These are phyloP conservation scores for Andricus curvator DNA, from an alignment of 2,888 invertebrate genomes.

Conservation along the genomic window DNA sequence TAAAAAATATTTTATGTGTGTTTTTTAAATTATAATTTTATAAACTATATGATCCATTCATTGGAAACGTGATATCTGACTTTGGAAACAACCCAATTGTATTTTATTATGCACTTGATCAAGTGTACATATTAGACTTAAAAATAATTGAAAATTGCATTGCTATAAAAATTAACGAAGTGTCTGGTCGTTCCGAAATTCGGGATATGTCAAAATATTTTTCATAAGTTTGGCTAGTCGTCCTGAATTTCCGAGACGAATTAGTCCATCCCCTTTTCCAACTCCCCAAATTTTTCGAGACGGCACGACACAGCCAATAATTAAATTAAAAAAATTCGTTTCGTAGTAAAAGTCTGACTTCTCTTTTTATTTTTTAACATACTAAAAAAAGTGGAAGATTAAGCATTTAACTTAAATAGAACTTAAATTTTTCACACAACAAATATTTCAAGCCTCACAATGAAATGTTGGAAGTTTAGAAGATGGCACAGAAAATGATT, in stretches of 20 bases:
- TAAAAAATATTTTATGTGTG: too few relatives aligned
- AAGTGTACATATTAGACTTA: too few relatives aligned
- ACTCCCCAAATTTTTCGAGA: too few relatives aligned
- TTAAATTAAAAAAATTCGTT: neutral
- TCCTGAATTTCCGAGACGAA: too few relatives aligned
- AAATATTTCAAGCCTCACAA: slow-evolving; percentile 6
- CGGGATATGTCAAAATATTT: too few relatives aligned
- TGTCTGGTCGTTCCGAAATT: too few relatives aligned
- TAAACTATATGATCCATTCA: too few relatives aligned
- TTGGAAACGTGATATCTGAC: too few relatives aligned
- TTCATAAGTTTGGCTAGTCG: too few relatives aligned
- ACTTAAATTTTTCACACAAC: neutral
- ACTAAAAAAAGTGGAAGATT: neutral
- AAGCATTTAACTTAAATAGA: neutral
- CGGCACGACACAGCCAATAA: neutral
- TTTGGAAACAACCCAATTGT: too few relatives aligned
- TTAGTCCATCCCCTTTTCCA: too few relatives aligned
- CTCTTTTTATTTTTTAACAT: slow-evolving; percentile 1
- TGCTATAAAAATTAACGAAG: neutral
- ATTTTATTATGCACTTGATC: neutral
- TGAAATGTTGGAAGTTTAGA: neutral
- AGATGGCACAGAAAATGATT: neutral
- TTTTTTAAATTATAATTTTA: too few relatives aligned
- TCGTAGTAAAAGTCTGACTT: neutral
- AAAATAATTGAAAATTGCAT: neutral